Evolutionary conservation across 2,113 vertebrate species (phyloP).

Genomic region (Rattus norvegicus): DNA sequence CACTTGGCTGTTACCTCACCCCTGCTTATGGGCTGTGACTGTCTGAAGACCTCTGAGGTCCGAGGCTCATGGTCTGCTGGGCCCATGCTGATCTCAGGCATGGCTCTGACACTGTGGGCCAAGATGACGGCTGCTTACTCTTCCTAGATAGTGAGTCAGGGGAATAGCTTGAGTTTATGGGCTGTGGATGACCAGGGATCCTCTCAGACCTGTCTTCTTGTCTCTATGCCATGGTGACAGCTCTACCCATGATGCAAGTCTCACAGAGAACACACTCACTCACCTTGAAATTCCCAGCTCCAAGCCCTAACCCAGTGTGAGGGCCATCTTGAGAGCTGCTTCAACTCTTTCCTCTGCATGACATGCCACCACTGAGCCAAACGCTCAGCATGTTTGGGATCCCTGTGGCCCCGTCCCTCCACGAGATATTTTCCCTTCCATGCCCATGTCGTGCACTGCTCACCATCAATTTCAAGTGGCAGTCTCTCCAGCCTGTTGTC

Average conservation of each 20-base stretch:
- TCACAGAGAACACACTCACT: not conserved
- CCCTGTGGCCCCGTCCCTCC: accelerated
- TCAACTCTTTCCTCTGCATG: not conserved
- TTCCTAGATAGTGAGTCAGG: not conserved
- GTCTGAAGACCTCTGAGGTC: not conserved
- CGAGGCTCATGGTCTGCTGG: not conserved
- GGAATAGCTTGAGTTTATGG: not conserved
- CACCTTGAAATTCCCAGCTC: not conserved
- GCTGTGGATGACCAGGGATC: not conserved
- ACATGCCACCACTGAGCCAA: not conserved
- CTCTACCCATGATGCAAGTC: not conserved
- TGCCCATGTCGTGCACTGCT: not conserved
- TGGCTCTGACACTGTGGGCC: not conserved
- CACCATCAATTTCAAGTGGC: not conserved
- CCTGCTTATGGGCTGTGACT: not conserved
- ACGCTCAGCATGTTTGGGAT: not conserved
- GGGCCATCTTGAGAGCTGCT: not conserved
- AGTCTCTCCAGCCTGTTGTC: not conserved
- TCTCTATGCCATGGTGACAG: not conserved
- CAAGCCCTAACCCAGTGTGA: not conserved
- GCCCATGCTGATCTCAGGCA: not conserved
- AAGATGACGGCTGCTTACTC: not conserved
- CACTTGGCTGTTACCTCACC: not conserved
- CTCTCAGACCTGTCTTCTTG: not conserved
- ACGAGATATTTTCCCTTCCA: not conserved